Percentiles rank a stretch among this genome's conserved stretches.
These are phyloP conservation scores for Epizoanthus scotinus DNA, from an alignment of 92 coral and sea anemone species.

Conservation along the genomic window DNA sequence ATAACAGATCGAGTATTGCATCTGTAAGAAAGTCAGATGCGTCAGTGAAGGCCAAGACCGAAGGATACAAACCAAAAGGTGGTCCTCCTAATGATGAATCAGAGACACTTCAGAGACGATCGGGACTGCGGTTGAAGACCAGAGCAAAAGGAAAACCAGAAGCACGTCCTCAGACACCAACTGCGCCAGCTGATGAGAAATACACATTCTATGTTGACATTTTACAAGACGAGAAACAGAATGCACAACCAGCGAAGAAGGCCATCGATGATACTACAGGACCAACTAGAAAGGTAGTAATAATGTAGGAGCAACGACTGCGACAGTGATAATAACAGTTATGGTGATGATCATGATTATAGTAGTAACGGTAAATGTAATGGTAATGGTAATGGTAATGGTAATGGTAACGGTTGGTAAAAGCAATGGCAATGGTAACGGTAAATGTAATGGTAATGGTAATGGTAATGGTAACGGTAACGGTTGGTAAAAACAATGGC, in stretches of 20 bases:
- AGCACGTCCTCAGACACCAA: neutral
- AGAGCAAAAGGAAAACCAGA: slow-evolving; percentile 17
- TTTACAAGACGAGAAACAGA: neutral
- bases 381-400: neutral
- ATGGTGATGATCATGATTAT: no score
- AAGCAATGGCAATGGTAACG: no score
- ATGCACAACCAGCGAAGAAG: slow-evolving; percentile 4
- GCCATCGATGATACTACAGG: neutral
- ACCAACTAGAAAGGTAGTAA: slow-evolving; percentile 11
- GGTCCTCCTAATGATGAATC: slow-evolving; percentile 43
- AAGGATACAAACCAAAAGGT: slow-evolving; percentile 58
- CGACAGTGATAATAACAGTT: neutral
- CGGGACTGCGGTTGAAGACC: slow-evolving; percentile 27
- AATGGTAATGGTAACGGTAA: no score
- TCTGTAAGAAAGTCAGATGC: slow-evolving; percentile 88
- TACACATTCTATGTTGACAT: neutral
- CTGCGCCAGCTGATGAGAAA: neutral
- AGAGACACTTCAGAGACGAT: slow-evolving; percentile 1
- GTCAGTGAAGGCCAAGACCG: slow-evolving; percentile 71
- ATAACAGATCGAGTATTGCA: slow-evolving; percentile 87
- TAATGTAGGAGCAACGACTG: no score
- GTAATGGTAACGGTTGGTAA: no score
- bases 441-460: no score
- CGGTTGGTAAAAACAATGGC: no score
- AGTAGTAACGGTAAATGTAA: no score